These are phyloP conservation scores for Dione vanillae DNA, from an alignment of 2,888 invertebrate genomes.

Conservation along the genomic window DNA sequence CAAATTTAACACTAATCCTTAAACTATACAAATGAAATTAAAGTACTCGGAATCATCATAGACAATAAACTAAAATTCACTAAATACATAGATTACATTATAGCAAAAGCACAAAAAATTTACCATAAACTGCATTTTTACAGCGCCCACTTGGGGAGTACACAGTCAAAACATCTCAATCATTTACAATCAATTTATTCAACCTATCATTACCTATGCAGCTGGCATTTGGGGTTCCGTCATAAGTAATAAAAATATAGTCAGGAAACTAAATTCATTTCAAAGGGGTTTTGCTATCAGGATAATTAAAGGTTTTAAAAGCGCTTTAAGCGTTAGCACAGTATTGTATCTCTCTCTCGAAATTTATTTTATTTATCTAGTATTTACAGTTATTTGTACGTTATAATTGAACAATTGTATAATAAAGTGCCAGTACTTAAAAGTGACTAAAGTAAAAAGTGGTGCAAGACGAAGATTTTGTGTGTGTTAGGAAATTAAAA, in stretches of 20 bases:
- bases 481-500: no score
- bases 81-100: constrained; percentile 19
- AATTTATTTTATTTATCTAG: no score
- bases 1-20: neutral
- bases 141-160: constrained; percentile 43
- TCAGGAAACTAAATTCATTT: neutral
- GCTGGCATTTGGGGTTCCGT: constrained; percentile 41
- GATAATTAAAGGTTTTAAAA: constrained; percentile 41
- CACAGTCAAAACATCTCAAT: constrained; percentile 41
- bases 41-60: constrained; percentile 37
- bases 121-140: constrained; percentile 34
- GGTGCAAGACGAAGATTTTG: no score
- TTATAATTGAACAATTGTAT: no score
- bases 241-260: constrained; percentile 1
- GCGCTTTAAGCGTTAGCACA: no score
- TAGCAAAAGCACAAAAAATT: constrained; percentile 29
- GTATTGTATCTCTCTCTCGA: no score
- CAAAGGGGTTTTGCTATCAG: constrained; percentile 44
- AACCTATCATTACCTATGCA: constrained; percentile 45
- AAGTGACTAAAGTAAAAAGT: no score
- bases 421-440: no score
- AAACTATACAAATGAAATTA: constrained; percentile 17
- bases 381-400: no score
- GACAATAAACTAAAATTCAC: constrained; percentile 31
- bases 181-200: constrained; percentile 42